A percentile compares a stretch with the other conserved stretches of the same genome.
Conservation (phyloP, 2,888 invertebrate species). For the Clusia tigrina region DNA sequence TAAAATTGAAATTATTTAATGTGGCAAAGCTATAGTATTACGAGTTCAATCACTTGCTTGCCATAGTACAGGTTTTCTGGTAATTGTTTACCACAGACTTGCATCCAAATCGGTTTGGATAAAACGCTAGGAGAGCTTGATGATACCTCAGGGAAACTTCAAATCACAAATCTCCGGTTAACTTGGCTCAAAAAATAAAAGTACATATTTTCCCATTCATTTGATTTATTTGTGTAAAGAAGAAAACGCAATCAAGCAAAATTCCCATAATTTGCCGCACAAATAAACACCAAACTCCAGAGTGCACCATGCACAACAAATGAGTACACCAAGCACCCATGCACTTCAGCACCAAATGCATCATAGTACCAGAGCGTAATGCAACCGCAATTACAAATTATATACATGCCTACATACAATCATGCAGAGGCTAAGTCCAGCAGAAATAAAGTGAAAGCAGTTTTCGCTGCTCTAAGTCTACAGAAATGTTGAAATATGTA, state of each 20-base stretch:
- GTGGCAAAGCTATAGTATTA: no score
- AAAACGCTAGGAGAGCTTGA: no score
- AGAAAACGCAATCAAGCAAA: constrained; percentile 55
- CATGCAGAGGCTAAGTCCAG: no score
- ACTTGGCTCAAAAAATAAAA: no score
- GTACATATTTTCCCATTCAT: not conserved
- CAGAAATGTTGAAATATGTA: constrained; percentile 3
- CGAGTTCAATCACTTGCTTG: no score
- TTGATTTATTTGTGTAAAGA: not conserved
- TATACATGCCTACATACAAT: not conserved
- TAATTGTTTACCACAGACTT: no score
- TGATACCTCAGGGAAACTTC: no score
- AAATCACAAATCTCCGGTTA: no score
- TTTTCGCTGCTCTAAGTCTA: not conserved
- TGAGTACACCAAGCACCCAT: not conserved
- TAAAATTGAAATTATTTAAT: no score
- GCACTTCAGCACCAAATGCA: not conserved
- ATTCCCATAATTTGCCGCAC: constrained; percentile 51
- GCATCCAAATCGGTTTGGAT: no score
- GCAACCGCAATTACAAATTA: not conserved
- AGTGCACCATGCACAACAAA: not conserved
- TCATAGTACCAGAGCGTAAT: no score
- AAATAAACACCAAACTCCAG: not conserved
- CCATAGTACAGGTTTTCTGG: no score
- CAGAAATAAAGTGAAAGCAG: constrained; percentile 8